A percentile compares a stretch with the other conserved stretches of the same genome.
Conservation (phyloP, 2,113 vertebrate genomes). For the Trachemys scripta region DNA sequence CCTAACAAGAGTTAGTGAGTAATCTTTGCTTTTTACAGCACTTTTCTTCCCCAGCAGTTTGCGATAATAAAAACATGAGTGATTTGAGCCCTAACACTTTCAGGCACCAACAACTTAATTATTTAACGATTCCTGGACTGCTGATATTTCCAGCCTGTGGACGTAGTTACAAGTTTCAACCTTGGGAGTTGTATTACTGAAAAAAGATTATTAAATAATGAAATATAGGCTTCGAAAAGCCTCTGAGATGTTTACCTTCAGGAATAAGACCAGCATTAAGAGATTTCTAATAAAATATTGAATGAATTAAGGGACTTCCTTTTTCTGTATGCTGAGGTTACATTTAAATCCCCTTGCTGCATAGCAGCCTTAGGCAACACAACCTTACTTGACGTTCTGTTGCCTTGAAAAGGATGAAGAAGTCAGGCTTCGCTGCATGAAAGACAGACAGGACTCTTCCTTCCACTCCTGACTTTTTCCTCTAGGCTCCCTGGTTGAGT, state of each 20-base stretch:
- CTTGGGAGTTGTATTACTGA: slow-evolving; percentile 68
- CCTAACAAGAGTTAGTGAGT: neutral
- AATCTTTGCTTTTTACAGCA: neutral
- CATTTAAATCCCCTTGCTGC: slow-evolving; percentile 72
- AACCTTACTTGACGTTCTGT: slow-evolving; percentile 72
- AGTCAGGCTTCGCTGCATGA: slow-evolving; percentile 62
- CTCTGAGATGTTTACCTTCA: slow-evolving; percentile 76
- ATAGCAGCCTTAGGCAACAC: slow-evolving; percentile 76
- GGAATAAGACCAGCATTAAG: slow-evolving; percentile 73
- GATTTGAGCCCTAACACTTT: slow-evolving; percentile 64
- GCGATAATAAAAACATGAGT: slow-evolving; percentile 59
- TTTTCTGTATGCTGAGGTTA: slow-evolving; percentile 70
- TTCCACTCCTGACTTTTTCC: slow-evolving; percentile 46
- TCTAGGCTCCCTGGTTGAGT: slow-evolving; percentile 51
- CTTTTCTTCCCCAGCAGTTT: slow-evolving; percentile 40
- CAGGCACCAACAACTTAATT: slow-evolving; percentile 67
- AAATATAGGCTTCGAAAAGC: slow-evolving; percentile 73
- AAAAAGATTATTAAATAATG: slow-evolving; percentile 80
- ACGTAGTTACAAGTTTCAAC: slow-evolving; percentile 67
- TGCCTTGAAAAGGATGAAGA: slow-evolving; percentile 71
- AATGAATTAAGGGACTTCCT: slow-evolving; percentile 78
- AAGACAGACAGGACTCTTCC: slow-evolving; percentile 69
- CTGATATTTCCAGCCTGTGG: slow-evolving; percentile 69
- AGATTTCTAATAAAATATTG: slow-evolving; percentile 80
- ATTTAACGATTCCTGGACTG: slow-evolving; percentile 73